phyloP scores from a whole-genome alignment of 2,888 invertebrate species.

The Spisula subtruncata region DNA sequence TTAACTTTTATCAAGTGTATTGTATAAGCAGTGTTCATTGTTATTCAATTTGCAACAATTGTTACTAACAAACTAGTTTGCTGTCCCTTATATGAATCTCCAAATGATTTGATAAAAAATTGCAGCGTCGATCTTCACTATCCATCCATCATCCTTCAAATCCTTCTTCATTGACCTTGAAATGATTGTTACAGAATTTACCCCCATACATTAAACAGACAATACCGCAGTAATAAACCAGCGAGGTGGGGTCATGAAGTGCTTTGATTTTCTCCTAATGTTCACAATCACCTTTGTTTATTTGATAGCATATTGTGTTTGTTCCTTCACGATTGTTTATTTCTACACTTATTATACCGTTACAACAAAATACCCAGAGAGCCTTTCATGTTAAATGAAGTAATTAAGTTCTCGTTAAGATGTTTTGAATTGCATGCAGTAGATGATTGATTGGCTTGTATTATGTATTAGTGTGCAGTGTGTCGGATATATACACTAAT shows the following conservation, averaged over 20 bases:
- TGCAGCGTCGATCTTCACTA: neutral
- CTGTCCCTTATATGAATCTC: neutral
- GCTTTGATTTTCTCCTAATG: neutral
- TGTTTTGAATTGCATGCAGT: too few species aligned
- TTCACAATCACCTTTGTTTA: conserved; percentile 16
- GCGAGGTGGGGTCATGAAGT: neutral
- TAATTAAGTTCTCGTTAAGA: too few species aligned
- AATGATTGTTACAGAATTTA: neutral
- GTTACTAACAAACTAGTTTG: neutral
- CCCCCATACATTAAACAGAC: neutral
- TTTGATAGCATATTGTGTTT: conserved; percentile 1
- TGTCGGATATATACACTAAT: too few species aligned
- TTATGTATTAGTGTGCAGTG: too few species aligned
- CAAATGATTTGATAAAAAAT: neutral
- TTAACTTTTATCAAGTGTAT: neutral
- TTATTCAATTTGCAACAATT: neutral
- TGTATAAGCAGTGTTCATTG: neutral
- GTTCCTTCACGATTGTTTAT: conserved; percentile 12
- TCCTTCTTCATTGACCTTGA: neutral
- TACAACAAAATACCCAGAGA: neutral
- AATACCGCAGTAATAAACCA: too few species aligned
- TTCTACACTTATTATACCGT: neutral
- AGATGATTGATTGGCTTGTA: too few species aligned
- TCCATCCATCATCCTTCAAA: neutral
- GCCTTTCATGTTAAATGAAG: too few species aligned